A percentile compares a stretch with the other conserved stretches of the same genome.
Evolutionary conservation across 2,113 vertebrate species (phyloP).

Genomic region (Entomyzon cyanotis): DNA sequence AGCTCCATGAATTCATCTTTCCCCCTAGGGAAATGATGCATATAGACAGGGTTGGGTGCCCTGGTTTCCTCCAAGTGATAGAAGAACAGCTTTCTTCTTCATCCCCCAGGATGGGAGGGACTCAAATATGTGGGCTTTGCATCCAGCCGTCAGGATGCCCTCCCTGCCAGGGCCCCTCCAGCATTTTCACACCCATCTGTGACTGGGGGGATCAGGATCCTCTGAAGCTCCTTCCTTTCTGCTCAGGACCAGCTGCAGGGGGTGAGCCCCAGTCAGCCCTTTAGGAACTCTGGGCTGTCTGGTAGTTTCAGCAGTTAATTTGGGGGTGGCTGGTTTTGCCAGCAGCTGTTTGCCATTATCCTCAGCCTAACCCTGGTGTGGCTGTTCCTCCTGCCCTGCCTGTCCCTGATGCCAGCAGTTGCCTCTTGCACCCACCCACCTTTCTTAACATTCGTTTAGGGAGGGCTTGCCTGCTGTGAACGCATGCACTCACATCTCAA

Average conservation of each 20-base stretch:
- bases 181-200: neutral
- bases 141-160: neutral
- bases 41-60: accelerated
- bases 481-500: accelerated
- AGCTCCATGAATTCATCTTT: neutral
- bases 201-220: neutral
- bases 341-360: neutral
- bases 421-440: neutral
- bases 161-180: neutral
- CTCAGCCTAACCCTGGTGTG: neutral
- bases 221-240: neutral
- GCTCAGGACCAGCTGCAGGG: neutral
- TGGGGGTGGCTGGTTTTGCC: neutral
- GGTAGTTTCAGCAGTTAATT: neutral
- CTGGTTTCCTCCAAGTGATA: neutral
- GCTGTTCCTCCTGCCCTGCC: neutral
- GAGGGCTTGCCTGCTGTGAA: accelerated
- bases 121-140: neutral
- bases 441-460: neutral
- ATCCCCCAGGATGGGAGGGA: neutral
- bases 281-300: neutral
- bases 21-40: accelerated
- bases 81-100: neutral
- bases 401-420: neutral
- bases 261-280: neutral